Conservation (phyloP, 2,113 vertebrate genomes). For the Ia io region DNA sequence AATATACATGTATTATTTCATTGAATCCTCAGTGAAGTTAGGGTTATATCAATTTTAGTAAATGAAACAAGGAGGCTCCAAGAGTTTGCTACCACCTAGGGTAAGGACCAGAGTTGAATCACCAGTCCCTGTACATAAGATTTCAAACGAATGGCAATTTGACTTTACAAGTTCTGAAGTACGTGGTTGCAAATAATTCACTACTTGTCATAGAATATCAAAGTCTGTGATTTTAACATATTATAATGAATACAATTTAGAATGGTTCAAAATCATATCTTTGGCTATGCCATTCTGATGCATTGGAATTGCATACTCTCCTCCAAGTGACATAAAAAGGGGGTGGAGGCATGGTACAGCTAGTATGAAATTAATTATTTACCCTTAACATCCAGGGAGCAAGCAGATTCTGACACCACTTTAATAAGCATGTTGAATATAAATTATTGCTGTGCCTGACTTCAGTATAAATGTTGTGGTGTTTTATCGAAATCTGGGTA, state of each 20-base stretch:
- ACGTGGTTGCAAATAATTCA: neutral
- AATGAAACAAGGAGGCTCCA: neutral
- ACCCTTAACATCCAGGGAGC: constrained; percentile 32
- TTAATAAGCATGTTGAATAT: constrained; percentile 52
- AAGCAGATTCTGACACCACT: constrained; percentile 13
- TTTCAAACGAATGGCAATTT: neutral
- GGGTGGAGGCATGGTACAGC: neutral
- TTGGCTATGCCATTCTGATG: constrained; percentile 20
- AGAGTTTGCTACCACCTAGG: neutral
- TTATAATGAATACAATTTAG: constrained; percentile 36
- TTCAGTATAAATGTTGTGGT: constrained; percentile 43
- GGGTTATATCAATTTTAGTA: neutral
- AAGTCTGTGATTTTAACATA: neutral
- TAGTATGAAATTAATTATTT: constrained; percentile 63
- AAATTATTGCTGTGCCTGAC: constrained; percentile 36
- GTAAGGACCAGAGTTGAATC: neutral
- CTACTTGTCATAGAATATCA: neutral
- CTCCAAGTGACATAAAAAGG: neutral
- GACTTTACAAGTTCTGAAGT: neutral
- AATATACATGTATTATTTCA: no score
- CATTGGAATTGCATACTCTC: constrained; percentile 25
- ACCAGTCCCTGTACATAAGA: neutral
- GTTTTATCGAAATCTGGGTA: constrained; percentile 37
- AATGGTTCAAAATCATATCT: neutral
- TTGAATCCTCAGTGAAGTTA: neutral